Base-by-base conservation (phyloP, 37 sponge, comb jelly and placozoan genomes). In the Ephydatia muelleri region DNA sequence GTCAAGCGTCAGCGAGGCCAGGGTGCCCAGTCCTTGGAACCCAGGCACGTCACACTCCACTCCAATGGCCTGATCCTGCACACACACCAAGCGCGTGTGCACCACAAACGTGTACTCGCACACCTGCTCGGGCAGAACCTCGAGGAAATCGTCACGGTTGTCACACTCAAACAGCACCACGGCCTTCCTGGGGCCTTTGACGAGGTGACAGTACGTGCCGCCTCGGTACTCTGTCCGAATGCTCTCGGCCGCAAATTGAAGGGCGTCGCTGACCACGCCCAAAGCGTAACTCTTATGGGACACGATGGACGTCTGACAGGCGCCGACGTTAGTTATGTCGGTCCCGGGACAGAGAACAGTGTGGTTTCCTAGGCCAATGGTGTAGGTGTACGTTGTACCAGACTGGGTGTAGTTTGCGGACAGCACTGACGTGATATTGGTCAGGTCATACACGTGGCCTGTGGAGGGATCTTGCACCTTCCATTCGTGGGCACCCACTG, bases 71-170 rank as follows among this genome's bases (percentile, higher is more conserved):
- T 22, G 38, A 2, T 23, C 38, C 22, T 78, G 0, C 23, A 34
- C 37, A 70, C 86, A 82, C 19, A 72, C 79, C 13, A 77, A 75
- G 13, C 27, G 48, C 12, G 91, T 91, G 82, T 91, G 82, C 2
- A 86, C 79, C 21, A 76, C 49, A 39, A 86, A 91, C 23, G 86
- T 76, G 49, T 90, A 90, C 73, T 90, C 90, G 32, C 90, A 90
- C 26, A 64, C 57, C 9, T 77, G 36, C 43, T 90, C 90, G 4
- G 85, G 78, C 38, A 85, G 22, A 23, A 85, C 82, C 68, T 82
- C 68, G 30, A 88, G 80, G 28, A 72, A 79, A 5, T 65, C 75
- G 13, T 77, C 78, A 32, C 70, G 28, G 14, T 28, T 26, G 23
- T 85, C 82, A 57, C 85, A 90, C 80, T 49, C 86, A 76, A 90